Base-by-base conservation (phyloP, 2,797 vertebrate species). In the Ctenopoma multispine region DNA sequence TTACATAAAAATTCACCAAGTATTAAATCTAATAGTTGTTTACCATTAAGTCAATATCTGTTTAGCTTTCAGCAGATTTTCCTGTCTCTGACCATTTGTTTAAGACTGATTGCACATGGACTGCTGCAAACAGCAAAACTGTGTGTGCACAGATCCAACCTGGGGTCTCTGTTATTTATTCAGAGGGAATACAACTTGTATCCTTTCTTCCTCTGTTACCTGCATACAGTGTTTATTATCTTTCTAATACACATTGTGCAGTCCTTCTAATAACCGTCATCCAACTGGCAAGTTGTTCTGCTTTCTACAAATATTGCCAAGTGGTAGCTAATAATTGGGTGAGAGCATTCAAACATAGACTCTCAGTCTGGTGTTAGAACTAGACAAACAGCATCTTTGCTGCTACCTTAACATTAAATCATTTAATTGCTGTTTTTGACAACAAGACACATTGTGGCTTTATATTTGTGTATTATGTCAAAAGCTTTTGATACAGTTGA, bases 1-100 rank as follows among this genome's bases (percentile, higher is more conserved):
- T 68, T 24, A 63, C 43, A 77, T 55, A 34, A 76, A 79, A 62
- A 81, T 29, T 55, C 5, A 23, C 17, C 64, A 62, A 23, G 47
- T 60, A 48, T 77, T 77, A 73, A 54, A 77, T 49, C 57, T 83
- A 79, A 85, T 84, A 55, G 70, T 49, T 86, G 77, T 87, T 88
- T 88, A 85, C 60, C 49, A 69, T 69, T 40, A 73, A 72, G 68
- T 49, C 41, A 77, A 79, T 85, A 68, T 66, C 70, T 84, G 79
- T 83, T 87, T 82, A 75, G 73, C 44, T 44, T 75, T 54, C 43
- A 49, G 34, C 38, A 63, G 49, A 43, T 60, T 63, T 75, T 59
- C 56, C 80, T 66, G 59, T 59, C n/a, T 18, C 29, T 60, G 48
- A 36, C 20, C 59, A 51, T 73, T 85, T 82, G 66, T 86, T 63